A percentile compares a stretch with the other conserved stretches of the same genome.
Conservation (phyloP, 2,888 invertebrate species). For the Lumbricus terrestris region DNA sequence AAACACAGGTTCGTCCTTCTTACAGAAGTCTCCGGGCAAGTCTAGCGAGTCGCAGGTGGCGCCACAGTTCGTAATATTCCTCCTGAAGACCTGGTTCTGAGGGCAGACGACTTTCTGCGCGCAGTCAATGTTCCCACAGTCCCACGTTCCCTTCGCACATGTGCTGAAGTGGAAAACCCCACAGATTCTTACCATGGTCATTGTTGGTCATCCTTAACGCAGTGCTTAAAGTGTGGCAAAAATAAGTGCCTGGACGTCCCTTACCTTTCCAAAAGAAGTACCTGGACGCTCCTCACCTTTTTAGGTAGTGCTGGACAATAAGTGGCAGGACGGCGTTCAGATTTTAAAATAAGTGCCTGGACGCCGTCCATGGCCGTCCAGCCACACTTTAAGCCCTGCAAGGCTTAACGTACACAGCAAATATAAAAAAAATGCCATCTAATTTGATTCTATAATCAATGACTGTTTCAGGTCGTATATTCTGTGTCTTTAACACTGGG, state of each 20-base stretch:
- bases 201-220: no score
- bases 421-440: neutral
- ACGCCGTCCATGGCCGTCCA: no score
- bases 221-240: no score
- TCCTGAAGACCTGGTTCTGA: conserved; percentile 67
- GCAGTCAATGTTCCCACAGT: conserved; percentile 40
- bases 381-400: no score
- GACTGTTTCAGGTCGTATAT: no score
- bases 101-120: conserved; percentile 66
- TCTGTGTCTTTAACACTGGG: no score
- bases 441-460: neutral
- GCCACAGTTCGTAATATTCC: conserved; percentile 67
- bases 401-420: neutral
- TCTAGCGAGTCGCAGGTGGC: conserved; percentile 68
- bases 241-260: no score
- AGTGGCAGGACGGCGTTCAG: no score
- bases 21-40: conserved; percentile 37
- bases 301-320: no score
- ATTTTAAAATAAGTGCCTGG: no score
- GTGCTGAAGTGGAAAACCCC: conserved; percentile 30
- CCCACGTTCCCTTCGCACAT: conserved; percentile 41
- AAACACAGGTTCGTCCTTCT: neutral
- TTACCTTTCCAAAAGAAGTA: no score
- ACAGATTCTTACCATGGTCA: neutral
- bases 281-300: no score